A percentile compares a stretch with the other conserved stretches of the same genome.
phyloP scores from a whole-genome alignment of 53 echinoderm and acorn worm genomes.

The Actinopyga echinites region DNA sequence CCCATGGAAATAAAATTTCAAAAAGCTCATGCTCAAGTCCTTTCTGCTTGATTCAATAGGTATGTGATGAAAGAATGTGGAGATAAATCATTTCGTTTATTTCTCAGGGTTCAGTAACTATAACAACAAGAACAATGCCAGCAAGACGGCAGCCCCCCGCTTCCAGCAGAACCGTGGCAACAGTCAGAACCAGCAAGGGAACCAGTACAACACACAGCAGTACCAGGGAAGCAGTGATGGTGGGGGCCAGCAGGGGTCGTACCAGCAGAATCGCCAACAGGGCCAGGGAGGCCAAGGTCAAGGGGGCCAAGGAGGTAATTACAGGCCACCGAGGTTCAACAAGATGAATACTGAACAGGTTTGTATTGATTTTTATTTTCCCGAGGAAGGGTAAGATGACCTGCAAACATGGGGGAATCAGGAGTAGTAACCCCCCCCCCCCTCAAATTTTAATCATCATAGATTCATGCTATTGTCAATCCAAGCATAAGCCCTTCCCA shows the following conservation, averaged over 20 bases:
- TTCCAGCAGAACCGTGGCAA: slow-evolving; percentile 55
- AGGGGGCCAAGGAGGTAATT: slow-evolving; percentile 16
- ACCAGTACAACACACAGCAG: slow-evolving; percentile 48
- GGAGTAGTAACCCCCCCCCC: no score
- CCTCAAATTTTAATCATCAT: no score
- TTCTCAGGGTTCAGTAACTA: slow-evolving; percentile 31
- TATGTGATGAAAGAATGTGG: not conserved
- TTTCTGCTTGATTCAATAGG: no score
- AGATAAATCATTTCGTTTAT: no score
- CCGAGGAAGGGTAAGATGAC: no score
- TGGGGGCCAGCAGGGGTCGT: slow-evolving; percentile 34
- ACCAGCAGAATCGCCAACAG: slow-evolving; percentile 37
- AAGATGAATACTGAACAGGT: slow-evolving; percentile 83
- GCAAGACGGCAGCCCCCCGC: slow-evolving; percentile 41
- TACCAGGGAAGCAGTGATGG: slow-evolving; percentile 33
- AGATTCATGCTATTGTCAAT: no score
- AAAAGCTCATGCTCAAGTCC: no score
- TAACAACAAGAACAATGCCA: slow-evolving; percentile 32
- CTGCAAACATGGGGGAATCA: no score
- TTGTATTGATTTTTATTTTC: no score
- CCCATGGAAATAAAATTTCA: no score
- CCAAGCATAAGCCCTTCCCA: no score
- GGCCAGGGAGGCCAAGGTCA: slow-evolving; percentile 22
- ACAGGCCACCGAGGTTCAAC: slow-evolving; percentile 69
- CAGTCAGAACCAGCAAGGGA: slow-evolving; percentile 40